phyloP scores from a whole-genome alignment of 2,113 vertebrate genomes.

The Heliornis fulica region DNA sequence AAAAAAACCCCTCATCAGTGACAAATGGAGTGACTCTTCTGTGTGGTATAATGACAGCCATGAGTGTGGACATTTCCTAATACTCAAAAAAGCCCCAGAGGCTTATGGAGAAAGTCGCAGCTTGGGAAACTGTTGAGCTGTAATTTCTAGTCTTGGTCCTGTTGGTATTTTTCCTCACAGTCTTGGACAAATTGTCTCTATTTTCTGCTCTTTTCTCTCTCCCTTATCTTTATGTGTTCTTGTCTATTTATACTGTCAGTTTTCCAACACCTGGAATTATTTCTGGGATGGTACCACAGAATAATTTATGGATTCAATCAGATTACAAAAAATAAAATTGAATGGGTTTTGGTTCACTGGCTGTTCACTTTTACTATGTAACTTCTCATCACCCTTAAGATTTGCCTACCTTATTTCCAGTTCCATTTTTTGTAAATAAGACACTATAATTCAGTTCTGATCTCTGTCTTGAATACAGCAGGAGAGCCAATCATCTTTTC shows the following conservation, averaged over 20 bases:
- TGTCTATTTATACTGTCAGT: background rate
- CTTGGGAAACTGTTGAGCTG: background rate
- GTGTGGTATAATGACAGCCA: background rate
- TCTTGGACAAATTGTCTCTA: background rate
- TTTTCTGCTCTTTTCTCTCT: background rate
- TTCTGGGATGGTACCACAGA: constrained; percentile 9
- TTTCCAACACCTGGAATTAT: constrained; percentile 14
- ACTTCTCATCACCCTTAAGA: constrained; percentile 19
- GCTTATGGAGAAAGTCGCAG: background rate
- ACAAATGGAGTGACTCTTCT: background rate
- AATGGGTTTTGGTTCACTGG: background rate
- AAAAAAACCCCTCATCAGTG: background rate
- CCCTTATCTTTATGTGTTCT: background rate
- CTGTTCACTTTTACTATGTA: constrained; percentile 9
- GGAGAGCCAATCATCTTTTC: background rate
- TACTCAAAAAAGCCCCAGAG: background rate
- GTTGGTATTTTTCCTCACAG: background rate
- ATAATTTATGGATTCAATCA: background rate
- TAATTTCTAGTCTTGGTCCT: background rate
- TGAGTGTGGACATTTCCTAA: background rate
- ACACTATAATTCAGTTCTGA: background rate
- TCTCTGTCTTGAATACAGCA: background rate
- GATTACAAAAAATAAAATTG: constrained; percentile 4
- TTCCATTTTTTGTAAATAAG: background rate
- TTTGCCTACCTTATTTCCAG: background rate